phyloP scores from a whole-genome alignment of 2,888 invertebrate genomes.

The Folsomia candida region DNA sequence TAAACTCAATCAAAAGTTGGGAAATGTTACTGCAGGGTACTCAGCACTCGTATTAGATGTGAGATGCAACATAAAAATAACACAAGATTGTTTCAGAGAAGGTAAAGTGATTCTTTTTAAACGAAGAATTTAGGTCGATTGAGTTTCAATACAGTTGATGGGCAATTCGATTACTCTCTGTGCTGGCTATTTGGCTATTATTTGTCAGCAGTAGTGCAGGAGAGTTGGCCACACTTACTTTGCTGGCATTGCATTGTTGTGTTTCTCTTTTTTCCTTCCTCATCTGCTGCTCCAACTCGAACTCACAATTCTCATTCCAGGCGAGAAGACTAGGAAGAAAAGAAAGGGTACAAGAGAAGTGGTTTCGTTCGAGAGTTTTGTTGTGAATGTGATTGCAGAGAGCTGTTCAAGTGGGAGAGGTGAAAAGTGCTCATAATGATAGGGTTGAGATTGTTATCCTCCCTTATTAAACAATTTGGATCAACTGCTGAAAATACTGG shows the following conservation, averaged over 20 bases:
- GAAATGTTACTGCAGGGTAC: background rate
- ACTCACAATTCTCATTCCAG: too few relatives aligned
- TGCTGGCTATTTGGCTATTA: too few relatives aligned
- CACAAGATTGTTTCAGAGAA: background rate
- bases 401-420: background rate
- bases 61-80: background rate
- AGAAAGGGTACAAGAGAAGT: background rate
- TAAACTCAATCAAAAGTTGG: slow-evolving; percentile 1
- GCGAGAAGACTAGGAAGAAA: background rate
- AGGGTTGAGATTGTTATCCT: background rate
- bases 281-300: too few relatives aligned
- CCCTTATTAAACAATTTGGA: background rate
- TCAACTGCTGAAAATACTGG: background rate
- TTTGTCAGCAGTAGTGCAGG: too few relatives aligned
- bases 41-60: background rate
- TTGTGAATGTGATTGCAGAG: background rate
- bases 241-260: background rate
- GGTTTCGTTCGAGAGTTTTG: background rate
- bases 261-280: background rate
- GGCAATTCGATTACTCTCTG: background rate
- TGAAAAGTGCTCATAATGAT: slow-evolving; percentile 2
- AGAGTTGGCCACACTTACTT: too few relatives aligned
- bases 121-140: background rate
- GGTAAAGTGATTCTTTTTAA: slow-evolving; percentile 4
- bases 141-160: background rate